Conservation (phyloP, 2,797 vertebrate species). For the Falco columbarius region DNA sequence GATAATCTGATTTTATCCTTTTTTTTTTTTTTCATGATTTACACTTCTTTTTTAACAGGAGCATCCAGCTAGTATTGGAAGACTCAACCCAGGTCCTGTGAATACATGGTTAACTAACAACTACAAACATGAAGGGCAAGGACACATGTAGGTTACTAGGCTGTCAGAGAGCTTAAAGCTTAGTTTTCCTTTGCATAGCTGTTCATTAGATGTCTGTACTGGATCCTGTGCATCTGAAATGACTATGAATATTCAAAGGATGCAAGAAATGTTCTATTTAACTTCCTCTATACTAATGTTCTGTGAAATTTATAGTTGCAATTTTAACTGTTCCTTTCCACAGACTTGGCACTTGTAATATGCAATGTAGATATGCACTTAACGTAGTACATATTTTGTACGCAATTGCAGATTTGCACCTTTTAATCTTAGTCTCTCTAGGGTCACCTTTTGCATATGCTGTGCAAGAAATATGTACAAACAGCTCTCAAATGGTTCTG, state of each 20-base stretch:
- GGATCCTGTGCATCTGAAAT: not conserved
- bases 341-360: conserved; percentile 14
- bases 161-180: not conserved
- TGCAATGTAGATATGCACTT: conserved; percentile 39
- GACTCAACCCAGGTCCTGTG: not conserved
- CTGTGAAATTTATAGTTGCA: not conserved
- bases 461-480: conserved; percentile 49
- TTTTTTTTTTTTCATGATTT: not conserved
- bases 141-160: not conserved
- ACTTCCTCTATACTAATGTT: not conserved
- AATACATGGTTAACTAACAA: not conserved
- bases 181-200: not conserved
- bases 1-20: not conserved
- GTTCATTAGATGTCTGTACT: not conserved
- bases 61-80: not conserved
- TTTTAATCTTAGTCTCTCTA: conserved; percentile 45
- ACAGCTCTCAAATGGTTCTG: conserved; percentile 21
- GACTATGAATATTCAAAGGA: not conserved
- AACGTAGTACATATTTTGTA: conserved; percentile 53
- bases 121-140: not conserved
- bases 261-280: not conserved
- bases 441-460: conserved; percentile 36
- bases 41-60: not conserved
- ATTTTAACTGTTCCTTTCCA: conserved; percentile 17
- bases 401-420: conserved; percentile 37